Evolutionary conservation across 2,113 vertebrate species (phyloP).

Genomic region (Talpa occidentalis): DNA sequence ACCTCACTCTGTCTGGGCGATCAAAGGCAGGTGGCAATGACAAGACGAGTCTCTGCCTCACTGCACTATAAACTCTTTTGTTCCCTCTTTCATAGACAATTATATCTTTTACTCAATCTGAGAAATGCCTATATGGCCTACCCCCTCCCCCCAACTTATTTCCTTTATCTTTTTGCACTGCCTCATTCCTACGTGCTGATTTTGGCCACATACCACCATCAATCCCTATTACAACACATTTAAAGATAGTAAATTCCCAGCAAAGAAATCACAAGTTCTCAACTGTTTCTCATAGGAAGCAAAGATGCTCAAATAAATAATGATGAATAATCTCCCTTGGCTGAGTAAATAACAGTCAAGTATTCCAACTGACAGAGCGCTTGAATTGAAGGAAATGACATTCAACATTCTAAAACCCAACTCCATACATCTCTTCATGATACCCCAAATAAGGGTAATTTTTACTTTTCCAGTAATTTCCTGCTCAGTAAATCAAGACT

Average conservation of each 20-base stretch:
- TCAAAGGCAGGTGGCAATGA: no score
- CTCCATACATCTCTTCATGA: neutral
- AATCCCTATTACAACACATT: neutral
- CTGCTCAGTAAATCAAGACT: neutral
- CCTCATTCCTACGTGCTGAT: neutral
- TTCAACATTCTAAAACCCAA: neutral
- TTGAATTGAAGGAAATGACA: neutral
- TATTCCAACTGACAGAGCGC: neutral
- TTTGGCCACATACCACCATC: neutral
- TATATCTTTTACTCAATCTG: neutral
- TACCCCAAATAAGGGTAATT: neutral
- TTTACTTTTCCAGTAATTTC: slow-evolving; percentile 10
- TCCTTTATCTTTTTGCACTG: neutral
- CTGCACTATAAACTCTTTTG: neutral
- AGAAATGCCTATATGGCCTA: neutral
- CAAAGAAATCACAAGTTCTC: neutral
- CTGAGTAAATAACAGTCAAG: neutral
- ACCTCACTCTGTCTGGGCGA: neutral
- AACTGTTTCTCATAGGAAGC: neutral
- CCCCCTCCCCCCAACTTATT: neutral
- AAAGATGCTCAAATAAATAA: slow-evolving; percentile 1
- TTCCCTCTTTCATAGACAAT: neutral
- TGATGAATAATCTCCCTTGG: slow-evolving; percentile 3
- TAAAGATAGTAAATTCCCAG: neutral
- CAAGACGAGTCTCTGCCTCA: neutral